Conservation (phyloP, 2,888 invertebrate species). For the Pristionchus maxplancki region DNA sequence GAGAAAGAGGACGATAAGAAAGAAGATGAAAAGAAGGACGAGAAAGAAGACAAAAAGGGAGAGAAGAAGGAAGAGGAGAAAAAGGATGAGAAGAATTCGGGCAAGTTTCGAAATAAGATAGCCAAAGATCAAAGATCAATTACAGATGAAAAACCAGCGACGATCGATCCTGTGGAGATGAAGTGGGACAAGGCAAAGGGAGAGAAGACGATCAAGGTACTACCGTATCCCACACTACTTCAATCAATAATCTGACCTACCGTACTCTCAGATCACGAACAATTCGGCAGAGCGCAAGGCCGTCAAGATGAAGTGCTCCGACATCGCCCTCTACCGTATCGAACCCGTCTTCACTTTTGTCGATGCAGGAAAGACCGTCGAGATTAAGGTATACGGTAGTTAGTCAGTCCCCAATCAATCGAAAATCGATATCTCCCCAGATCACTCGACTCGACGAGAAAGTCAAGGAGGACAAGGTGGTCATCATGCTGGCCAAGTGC, state of each 20-base stretch:
- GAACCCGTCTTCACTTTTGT: slow-evolving; percentile 41
- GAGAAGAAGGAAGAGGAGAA: slow-evolving; percentile 27
- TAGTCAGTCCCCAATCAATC: neutral
- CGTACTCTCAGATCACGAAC: slow-evolving; percentile 32
- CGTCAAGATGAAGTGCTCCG: slow-evolving; percentile 44
- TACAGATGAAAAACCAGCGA: neutral
- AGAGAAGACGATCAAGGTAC: slow-evolving; percentile 41
- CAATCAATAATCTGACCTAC: neutral
- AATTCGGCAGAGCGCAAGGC: slow-evolving; percentile 33
- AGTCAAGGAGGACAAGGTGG: slow-evolving; percentile 44
- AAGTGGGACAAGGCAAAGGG: slow-evolving; percentile 43
- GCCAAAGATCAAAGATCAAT: neutral
- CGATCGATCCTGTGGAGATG: slow-evolving; percentile 23
- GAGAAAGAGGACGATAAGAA: neutral
- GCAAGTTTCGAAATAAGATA: neutral
- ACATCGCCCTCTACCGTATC: slow-evolving; percentile 47
- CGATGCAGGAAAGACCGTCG: slow-evolving; percentile 9
- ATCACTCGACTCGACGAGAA: slow-evolving; percentile 47
- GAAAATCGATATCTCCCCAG: neutral
- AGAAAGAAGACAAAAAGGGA: neutral
- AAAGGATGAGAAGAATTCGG: slow-evolving; percentile 5
- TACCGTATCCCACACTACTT: neutral
- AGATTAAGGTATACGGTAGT: slow-evolving; percentile 31
- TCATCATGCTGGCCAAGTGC: slow-evolving; percentile 40
- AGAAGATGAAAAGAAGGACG: slow-evolving; percentile 10